These are phyloP conservation scores for Drosophila erecta DNA, from an alignment of 1,140 invertebrate species.

Conservation along the genomic window DNA sequence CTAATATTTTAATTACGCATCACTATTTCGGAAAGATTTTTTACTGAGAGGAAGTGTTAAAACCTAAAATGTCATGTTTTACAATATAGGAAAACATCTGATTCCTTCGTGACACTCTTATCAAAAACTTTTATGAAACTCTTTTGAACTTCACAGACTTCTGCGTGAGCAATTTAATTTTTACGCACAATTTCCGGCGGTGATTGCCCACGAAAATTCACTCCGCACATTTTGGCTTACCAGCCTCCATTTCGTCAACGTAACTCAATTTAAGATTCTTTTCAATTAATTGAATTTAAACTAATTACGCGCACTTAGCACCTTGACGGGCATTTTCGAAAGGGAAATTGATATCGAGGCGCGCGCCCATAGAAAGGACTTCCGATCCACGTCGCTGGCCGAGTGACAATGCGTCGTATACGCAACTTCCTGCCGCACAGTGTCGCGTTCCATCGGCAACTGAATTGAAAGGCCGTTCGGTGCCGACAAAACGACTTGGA, in stretches of 20 bases:
- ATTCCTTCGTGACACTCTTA: slow-evolving; percentile 4
- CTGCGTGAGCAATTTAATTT: neutral
- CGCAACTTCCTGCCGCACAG: slow-evolving; percentile 77
- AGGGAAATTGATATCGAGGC: slow-evolving; percentile 13
- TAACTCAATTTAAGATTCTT: slow-evolving; percentile 49
- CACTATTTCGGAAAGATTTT: too few species aligned
- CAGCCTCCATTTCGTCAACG: slow-evolving; percentile 19
- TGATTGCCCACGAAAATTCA: slow-evolving; percentile 25
- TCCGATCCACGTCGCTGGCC: slow-evolving; percentile 29
- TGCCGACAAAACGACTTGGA: slow-evolving; percentile 43
- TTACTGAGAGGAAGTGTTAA: too few species aligned
- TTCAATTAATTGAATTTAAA: slow-evolving; percentile 63
- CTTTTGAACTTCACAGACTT: slow-evolving; percentile 14
- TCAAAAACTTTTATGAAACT: slow-evolving; percentile 4
- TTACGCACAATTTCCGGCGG: slow-evolving; percentile 41
- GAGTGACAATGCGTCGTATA: slow-evolving; percentile 66
- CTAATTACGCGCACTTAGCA: slow-evolving; percentile 69
- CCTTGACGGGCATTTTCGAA: slow-evolving; percentile 31
- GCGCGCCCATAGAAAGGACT: slow-evolving; percentile 50
- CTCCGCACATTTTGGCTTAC: slow-evolving; percentile 34
- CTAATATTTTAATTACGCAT: too few species aligned
- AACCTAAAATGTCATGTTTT: too few species aligned
- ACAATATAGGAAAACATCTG: too few species aligned
- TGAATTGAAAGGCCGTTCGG: slow-evolving; percentile 50
- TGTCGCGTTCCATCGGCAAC: slow-evolving; percentile 76